phyloP scores from a whole-genome alignment of 1,140 invertebrate genomes.

The Carposina sasakii region DNA sequence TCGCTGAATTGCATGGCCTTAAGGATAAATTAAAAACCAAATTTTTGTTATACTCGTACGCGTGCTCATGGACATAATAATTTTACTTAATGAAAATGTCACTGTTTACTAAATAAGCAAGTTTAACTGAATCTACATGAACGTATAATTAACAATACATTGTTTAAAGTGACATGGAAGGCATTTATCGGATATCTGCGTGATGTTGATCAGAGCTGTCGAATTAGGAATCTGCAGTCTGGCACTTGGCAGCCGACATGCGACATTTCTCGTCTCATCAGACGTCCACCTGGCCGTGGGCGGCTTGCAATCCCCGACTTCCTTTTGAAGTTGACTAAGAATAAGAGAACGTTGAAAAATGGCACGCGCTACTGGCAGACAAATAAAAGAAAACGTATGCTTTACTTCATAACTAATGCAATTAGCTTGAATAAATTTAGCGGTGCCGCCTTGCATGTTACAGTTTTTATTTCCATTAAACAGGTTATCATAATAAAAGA shows the following conservation, averaged over 20 bases:
- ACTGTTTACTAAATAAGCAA: too few species aligned
- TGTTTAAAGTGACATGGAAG: slow-evolving; percentile 1
- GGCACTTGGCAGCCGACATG: slow-evolving; percentile 35
- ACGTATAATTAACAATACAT: too few species aligned
- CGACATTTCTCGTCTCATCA: slow-evolving; percentile 32
- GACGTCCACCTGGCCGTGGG: slow-evolving; percentile 54
- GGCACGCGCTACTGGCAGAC: slow-evolving; percentile 20
- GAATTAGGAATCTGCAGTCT: slow-evolving; percentile 37
- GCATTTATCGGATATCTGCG: slow-evolving; percentile 23
- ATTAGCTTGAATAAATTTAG: slow-evolving; percentile 31
- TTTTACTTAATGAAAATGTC: too few species aligned
- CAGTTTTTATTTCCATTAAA: too few species aligned
- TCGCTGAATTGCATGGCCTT: too few species aligned
- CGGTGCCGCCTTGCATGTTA: too few species aligned
- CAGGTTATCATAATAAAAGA: too few species aligned
- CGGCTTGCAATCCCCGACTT: slow-evolving; percentile 29
- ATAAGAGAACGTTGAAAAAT: slow-evolving; percentile 17
- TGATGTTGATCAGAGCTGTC: slow-evolving; percentile 30
- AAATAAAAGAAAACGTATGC: slow-evolving; percentile 22
- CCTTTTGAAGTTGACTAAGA: slow-evolving; percentile 37
- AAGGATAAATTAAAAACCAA: too few species aligned
- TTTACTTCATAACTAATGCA: too few species aligned
- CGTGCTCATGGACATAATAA: too few species aligned
- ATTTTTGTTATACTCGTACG: too few species aligned
- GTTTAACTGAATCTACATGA: too few species aligned